phyloP scores from a whole-genome alignment of 2,797 vertebrate genomes.

The Melanotaenia nigrans region DNA sequence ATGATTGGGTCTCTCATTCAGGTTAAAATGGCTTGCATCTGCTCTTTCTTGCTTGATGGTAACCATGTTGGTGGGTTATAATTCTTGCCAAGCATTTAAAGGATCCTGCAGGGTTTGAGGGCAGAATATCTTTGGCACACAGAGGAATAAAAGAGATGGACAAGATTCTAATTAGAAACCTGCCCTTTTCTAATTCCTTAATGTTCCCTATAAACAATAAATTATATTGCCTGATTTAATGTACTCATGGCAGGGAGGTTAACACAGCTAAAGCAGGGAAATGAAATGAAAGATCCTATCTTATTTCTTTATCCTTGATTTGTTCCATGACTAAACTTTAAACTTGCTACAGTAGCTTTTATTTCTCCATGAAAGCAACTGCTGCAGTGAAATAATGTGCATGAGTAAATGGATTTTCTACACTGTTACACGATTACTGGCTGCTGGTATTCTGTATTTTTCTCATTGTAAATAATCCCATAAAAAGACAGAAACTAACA shows the following conservation, averaged over 20 bases:
- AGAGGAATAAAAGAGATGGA: constrained; percentile 27
- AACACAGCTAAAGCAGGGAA: constrained; percentile 33
- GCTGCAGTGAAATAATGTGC: constrained; percentile 30
- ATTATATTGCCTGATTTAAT: constrained; percentile 50
- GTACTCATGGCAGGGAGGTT: constrained; percentile 33
- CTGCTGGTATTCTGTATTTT: constrained; percentile 15
- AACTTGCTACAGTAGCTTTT: constrained; percentile 43
- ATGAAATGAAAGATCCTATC: constrained; percentile 20
- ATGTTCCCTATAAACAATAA: constrained; percentile 46
- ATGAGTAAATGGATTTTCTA: constrained; percentile 51
- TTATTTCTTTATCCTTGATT: constrained; percentile 13
- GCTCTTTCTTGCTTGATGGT: constrained; percentile 46
- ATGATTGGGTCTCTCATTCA: constrained; percentile 32
- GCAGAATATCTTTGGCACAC: constrained; percentile 29
- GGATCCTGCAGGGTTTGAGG: constrained; percentile 34
- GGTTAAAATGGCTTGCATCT: constrained; percentile 39
- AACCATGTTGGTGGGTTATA: constrained; percentile 51
- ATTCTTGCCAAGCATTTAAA: constrained; percentile 51
- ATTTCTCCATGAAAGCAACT: constrained; percentile 46
- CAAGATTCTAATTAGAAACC: constrained; percentile 43
- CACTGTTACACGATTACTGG: constrained; percentile 22
- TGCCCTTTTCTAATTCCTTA: constrained; percentile 51
- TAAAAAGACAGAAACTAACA: constrained; percentile 4
- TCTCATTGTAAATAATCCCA: constrained; percentile 19
- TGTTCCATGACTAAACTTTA: constrained; percentile 23